These are phyloP conservation scores for Flexamia atlantica DNA, from an alignment of 2,888 invertebrate species.

Conservation along the genomic window DNA sequence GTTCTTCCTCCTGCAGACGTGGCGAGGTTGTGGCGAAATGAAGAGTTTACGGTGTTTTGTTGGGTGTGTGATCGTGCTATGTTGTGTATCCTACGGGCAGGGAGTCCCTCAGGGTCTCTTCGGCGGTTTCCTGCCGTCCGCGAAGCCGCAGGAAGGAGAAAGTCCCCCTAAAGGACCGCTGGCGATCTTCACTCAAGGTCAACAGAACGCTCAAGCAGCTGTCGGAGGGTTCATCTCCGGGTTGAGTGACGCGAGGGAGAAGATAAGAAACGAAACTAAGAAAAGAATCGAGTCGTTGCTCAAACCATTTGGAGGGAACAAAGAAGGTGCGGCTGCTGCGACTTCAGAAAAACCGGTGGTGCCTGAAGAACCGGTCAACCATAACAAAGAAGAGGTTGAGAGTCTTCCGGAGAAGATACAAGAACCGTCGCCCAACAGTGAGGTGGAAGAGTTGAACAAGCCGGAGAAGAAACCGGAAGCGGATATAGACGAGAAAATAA, in stretches of 20 bases:
- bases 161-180: conserved; percentile 14
- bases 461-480: neutral
- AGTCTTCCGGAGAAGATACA: neutral
- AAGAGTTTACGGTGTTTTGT: conserved; percentile 7
- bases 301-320: neutral
- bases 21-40: neutral
- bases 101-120: neutral
- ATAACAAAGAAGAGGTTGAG: neutral
- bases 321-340: neutral
- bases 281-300: neutral
- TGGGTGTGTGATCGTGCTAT: neutral
- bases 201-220: neutral
- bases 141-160: neutral
- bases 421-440: neutral
- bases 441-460: neutral
- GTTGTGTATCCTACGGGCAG: neutral
- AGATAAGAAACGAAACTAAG: conserved; percentile 7
- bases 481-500: neutral
- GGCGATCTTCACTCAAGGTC: conserved; percentile 7
- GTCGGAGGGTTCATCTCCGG: neutral
- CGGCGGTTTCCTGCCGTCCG: neutral
- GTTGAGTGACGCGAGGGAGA: neutral
- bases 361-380: neutral
- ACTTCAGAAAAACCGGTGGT: neutral
- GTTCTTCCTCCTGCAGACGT: conserved; percentile 3